phyloP scores from a whole-genome alignment of 2,797 vertebrate species.

The Trachurus trachurus region DNA sequence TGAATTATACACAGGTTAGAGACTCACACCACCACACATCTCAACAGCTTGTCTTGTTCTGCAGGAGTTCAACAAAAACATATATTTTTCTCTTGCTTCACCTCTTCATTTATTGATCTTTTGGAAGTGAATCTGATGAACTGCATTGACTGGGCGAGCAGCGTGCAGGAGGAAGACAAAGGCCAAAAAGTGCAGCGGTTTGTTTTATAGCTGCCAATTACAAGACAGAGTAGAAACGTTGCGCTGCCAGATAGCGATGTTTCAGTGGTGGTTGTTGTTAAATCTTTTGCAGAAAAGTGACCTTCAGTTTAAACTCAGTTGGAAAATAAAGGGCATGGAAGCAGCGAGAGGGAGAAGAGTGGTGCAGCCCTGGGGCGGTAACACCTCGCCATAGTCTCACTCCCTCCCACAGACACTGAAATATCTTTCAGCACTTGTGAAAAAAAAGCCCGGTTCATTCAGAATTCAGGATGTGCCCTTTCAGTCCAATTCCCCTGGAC shows the following conservation, averaged over 20 bases:
- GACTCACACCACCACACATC: background rate
- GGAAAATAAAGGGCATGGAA: slow-evolving; percentile 1
- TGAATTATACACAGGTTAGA: background rate
- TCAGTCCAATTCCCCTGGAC: slow-evolving; percentile 32
- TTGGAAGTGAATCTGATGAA: slow-evolving; percentile 5
- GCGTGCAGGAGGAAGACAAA: slow-evolving; percentile 4
- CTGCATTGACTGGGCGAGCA: background rate
- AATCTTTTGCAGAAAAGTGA: background rate
- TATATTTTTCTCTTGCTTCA: background rate
- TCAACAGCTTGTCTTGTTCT: slow-evolving; percentile 1
- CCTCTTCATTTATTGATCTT: slow-evolving; percentile 23
- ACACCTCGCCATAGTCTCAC: background rate
- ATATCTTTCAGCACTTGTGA: slow-evolving; percentile 16
- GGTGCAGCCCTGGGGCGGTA: slow-evolving; percentile 7
- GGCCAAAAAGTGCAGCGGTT: background rate
- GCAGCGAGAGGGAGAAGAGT: background rate
- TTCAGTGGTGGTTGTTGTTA: background rate
- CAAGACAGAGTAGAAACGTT: background rate
- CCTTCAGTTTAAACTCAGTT: slow-evolving; percentile 1
- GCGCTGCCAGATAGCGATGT: background rate
- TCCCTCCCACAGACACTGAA: slow-evolving; percentile 5
- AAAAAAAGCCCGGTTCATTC: slow-evolving; percentile 24
- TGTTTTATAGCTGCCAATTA: background rate
- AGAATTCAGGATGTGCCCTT: slow-evolving; percentile 48
- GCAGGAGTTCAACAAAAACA: background rate